Conservation (phyloP, 2,888 invertebrate genomes). For the Synanthedon tipuliformis region DNA sequence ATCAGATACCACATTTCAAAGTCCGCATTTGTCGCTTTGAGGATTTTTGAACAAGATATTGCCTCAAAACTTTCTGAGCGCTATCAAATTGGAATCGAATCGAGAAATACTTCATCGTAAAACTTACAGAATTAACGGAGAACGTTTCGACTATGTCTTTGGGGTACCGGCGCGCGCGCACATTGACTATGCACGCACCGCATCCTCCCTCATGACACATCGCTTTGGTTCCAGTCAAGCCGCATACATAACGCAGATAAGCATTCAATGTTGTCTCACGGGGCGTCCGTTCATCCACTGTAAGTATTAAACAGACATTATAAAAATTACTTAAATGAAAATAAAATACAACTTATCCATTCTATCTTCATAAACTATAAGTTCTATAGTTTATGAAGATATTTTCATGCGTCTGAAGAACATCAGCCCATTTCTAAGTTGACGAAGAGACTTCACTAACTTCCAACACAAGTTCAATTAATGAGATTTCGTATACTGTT, state of each 20-base stretch:
- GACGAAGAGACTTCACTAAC: too few relatives aligned
- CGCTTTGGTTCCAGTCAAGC: conserved; percentile 75
- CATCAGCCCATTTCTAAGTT: too few relatives aligned
- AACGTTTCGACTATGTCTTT: conserved; percentile 35
- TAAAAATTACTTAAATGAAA: not conserved
- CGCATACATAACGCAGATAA: conserved; percentile 71
- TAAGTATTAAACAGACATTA: conserved; percentile 3
- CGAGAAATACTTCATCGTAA: not conserved
- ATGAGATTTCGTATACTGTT: too few relatives aligned
- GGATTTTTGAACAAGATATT: too few relatives aligned
- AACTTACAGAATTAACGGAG: conserved; percentile 51
- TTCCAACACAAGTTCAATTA: too few relatives aligned
- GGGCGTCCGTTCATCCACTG: conserved; percentile 38
- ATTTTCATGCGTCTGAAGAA: too few relatives aligned
- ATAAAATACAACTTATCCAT: too few relatives aligned
- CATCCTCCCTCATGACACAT: conserved; percentile 58
- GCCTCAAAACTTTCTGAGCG: not conserved
- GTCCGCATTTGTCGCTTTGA: too few relatives aligned
- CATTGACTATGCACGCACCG: conserved; percentile 49
- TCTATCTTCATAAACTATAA: too few relatives aligned
- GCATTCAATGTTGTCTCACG: conserved; percentile 71
- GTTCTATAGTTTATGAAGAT: too few relatives aligned
- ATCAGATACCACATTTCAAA: too few relatives aligned
- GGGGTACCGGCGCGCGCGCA: conserved; percentile 34
- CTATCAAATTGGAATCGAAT: too few relatives aligned